Base-by-base conservation (phyloP, 2,888 invertebrate genomes). In the Fragum whitleyi region DNA sequence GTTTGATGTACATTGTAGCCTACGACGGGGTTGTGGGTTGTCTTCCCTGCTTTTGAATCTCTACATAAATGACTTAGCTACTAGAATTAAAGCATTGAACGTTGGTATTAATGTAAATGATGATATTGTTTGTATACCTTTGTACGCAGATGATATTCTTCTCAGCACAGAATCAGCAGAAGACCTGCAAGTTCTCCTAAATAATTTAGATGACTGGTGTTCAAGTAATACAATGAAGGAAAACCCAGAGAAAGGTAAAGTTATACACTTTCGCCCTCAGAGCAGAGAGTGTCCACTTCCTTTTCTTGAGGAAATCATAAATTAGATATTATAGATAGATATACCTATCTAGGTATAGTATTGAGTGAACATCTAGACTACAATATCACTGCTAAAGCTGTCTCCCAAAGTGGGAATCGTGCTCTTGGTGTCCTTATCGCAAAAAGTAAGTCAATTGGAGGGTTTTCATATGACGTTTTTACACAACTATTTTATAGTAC, bases 111-210 rank as follows among this genome's bases (percentile, higher is more conserved):
- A 32, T 2, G 29, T 65, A 16, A 29, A 39, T 32, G 65, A 65
- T 32, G 39, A 65, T 19, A n/a, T 32, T 5, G 29, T 65, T 21
- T 28, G 65, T 32, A 32, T 65, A 14, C 32, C 29, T 28, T 21
- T 65, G 9, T 65, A 65, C 29, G 65, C 65, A n/a, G 65, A 65
- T 32, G 65, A 65, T 39, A 65, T 65, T 65, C 32, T 65, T 29
- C 21, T 9, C 16, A 16, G 6, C 11, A 21, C 47, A 19, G 47
- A 5, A 5, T 3, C 5, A 19, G 47, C 14, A 47, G n/a, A 47
- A 19, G 47, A 47, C n/a, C n/a, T 47, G n/a, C 47, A 47, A 47
- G n/a, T n/a, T 47, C n/a, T 47, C 3, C 16, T 47, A 3, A 47
- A 47, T 47, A 2, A 14, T 19, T n/a, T 47, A 2, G n/a, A 47